These are phyloP conservation scores for Drosophila buzzatii DNA, from an alignment of 2,888 invertebrate genomes.

Conservation along the genomic window DNA sequence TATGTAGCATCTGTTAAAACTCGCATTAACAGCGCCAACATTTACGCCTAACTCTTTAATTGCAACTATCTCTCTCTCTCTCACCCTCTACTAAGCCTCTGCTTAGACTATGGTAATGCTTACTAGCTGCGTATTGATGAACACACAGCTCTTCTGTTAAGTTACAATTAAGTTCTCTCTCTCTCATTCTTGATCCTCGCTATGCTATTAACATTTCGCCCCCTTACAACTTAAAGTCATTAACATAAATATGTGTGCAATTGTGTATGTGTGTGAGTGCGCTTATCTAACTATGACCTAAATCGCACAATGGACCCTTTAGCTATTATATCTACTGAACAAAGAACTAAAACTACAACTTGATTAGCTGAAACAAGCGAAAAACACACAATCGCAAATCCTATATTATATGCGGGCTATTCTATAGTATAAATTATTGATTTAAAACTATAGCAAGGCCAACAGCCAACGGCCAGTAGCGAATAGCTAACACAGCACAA, in stretches of 20 bases:
- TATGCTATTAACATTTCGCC: background rate
- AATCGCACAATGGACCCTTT: slow-evolving; percentile 8
- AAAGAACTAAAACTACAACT: slow-evolving; percentile 30
- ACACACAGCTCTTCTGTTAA: background rate
- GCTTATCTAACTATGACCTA: background rate
- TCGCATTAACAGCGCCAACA: background rate
- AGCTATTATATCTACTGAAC: slow-evolving; percentile 19
- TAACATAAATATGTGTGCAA: background rate
- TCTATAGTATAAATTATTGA: slow-evolving; percentile 69
- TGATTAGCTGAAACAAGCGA: slow-evolving; percentile 42
- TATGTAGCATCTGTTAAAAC: background rate
- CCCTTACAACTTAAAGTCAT: background rate
- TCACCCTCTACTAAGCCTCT: background rate
- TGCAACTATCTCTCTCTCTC: background rate
- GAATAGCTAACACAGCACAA: slow-evolving; percentile 41
- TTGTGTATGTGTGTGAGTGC: background rate
- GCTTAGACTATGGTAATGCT: background rate
- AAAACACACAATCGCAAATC: slow-evolving; percentile 1
- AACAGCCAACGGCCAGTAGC: slow-evolving; percentile 16
- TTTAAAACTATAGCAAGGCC: slow-evolving; percentile 70
- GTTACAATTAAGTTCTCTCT: background rate
- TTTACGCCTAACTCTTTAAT: background rate
- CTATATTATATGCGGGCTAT: slow-evolving; percentile 20
- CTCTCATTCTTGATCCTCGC: background rate
- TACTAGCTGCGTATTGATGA: background rate